Evolutionary conservation across 2,888 invertebrate genomes (phyloP), one percentile per base, ranked within the genome.

Genomic region (Diaperis boleti): DNA sequence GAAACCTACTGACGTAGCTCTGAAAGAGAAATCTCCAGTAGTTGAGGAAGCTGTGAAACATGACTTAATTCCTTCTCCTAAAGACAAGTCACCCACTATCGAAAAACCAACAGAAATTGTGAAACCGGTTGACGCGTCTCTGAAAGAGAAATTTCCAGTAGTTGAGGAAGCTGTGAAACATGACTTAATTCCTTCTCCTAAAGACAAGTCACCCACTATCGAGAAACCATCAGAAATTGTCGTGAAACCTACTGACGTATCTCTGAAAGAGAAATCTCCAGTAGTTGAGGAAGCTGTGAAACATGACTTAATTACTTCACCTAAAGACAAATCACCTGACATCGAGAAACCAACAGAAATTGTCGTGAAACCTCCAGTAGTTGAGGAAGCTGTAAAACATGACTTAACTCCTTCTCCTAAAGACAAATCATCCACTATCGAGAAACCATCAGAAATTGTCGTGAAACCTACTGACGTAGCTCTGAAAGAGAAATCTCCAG

Each of bases 161-260:
- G 11, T 39, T 22, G 41, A 10, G 6, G 11, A 22, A 14, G 2
- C 35, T 1, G 11, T 3, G n/a, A 35, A 35, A 15, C 15, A 41
- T 1, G 41, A 47, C 2, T 8, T 29, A 31, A 14, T 47, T 10
- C n/a, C 47, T 11, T 14, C 31, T 8, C 14, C 47, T 1, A 47
- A 47, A 47, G 47, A 47, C 29, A 47, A 15, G 31, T 1, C 47
- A 29, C 1, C 13, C 7, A 3, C 44, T 44, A 8, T 31, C 4
- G 47, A 47, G 15, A 13, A 13, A 29, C 15, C 14, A 13, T 11
- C 47, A 0, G 14, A 42, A 47, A 37, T 52, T n/a, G 54, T 31
- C 14, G 57, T 67, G 7, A 67, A 49, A 50, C 39, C 33, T 8
- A 18, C 18, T 37, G 49, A 33, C 3, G 11, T 31, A 17, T 57